Evolutionary conservation across 2,113 vertebrate species (phyloP), one percentile per base, ranked within the genome.

Genomic region (Ibidorhyncha struthersii): DNA sequence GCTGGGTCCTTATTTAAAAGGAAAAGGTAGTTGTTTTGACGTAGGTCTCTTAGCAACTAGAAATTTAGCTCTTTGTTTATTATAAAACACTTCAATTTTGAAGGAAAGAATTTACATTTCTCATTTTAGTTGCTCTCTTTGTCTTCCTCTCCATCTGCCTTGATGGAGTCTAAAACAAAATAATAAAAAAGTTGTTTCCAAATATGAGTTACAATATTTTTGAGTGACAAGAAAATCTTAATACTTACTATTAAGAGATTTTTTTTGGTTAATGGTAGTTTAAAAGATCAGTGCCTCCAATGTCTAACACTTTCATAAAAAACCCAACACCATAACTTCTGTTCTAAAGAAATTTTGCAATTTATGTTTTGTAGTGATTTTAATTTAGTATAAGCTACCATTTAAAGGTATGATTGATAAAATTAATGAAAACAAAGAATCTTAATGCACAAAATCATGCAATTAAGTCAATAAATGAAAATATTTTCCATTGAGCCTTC

Each of bases 11-110:
- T 96, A 94, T 95, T 97, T 96, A 97, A 82, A 95, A 96, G 86
- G 86, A 96, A 92, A 96, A 97, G 67, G 93, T 95, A 84, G 95
- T 72, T 97, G 86, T 84, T 97, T 96, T 98, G 96, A 98, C 86
- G 90, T 73, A 97, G 89, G 96, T 98, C 92, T 98, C 98, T 97
- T 97, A 98, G 97, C 97, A 98, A 98, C 98, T 98, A 96, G 92
- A 97, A 97, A 98, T 97, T 78, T 94, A 97, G 95, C 81, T 92
- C 95, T 95, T 87, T 97, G 96, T 97, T 97, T 98, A 94, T 97
- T 97, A 89, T 93, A 93, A 97, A 98, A 96, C 94, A 98, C 87
- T 96, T 96, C 93, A 81, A 12, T 95, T 97, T 97, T 92, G 90
- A 91, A 96, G 92, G 95, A 96, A 96, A 96, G 50, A 90, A 96